Evolutionary conservation across 2,113 vertebrate species (phyloP), one percentile per base, ranked within the genome.

Genomic region (Dasyornis broadbenti): DNA sequence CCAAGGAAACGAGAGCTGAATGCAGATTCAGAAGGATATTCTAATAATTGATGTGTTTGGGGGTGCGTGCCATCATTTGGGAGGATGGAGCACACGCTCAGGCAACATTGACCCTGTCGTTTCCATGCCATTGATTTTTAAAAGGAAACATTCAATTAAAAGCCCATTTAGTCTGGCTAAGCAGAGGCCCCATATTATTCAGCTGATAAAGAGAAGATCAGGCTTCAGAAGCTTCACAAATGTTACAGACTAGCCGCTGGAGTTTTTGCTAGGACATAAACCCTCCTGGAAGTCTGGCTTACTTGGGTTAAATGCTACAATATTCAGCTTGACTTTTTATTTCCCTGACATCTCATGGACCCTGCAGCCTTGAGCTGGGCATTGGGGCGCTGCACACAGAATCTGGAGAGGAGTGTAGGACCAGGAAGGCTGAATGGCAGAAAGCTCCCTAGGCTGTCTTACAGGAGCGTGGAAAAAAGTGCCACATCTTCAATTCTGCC

Each of bases 391-490:
- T 86, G 66, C 71, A 30, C 0, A 10, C 35, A 59, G 39, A n/a
- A 22, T 13, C 59, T 49, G 63, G 40, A 56, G 40, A 37, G 17
- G 3, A 11, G 9, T 42, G 23, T 10, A 30, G 30, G 23, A 39
- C 39, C 14, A 35, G 66, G 60, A 63, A 47, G 75, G 44, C 18
- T 26, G 61, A 45, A 44, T 52, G 39, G 61, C 56, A 50, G 33
- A 30, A 57, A 82, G 10, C 7, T 85, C 49, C 44, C 18, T 4
- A 17, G 40, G 16, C 15, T 80, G 66, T 27, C 35, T 76, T 1
- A 30, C 50, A 27, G 47, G 18, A 79, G 21, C 0, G 0, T 7
- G 21, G 11, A 17, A 56, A 68, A 70, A 90, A 15, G 21, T 0
- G 0, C 18, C 24, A 7, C 3, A 1, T 60, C 63, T 64, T 83